Percentiles rank a stretch among this genome's conserved stretches.
These are phyloP conservation scores for Apotomis capreana DNA, from an alignment of 2,888 invertebrate genomes.

Conservation along the genomic window DNA sequence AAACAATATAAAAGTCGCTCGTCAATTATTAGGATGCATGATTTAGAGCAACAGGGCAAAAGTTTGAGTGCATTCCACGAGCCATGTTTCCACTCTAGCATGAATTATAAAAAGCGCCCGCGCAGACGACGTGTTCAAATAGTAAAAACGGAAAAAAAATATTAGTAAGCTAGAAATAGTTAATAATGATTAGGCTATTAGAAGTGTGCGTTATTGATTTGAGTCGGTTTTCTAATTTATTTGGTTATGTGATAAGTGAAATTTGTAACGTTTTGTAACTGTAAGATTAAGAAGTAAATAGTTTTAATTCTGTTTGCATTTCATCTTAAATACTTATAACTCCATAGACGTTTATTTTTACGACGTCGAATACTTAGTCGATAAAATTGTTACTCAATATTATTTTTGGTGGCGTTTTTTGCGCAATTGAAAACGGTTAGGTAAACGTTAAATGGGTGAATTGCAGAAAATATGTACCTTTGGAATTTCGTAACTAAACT, in stretches of 20 bases:
- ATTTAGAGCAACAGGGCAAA: slow-evolving; percentile 62
- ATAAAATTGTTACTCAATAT: too few species aligned
- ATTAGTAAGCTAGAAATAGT: too few species aligned
- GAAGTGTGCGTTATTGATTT: slow-evolving; percentile 39
- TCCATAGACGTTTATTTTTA: too few species aligned
- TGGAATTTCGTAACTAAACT: too few species aligned
- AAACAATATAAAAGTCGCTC: slow-evolving; percentile 58
- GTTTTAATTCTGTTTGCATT: slow-evolving; percentile 43
- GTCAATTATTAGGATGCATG: slow-evolving; percentile 58
- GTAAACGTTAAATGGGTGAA: too few species aligned
- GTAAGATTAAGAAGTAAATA: slow-evolving; percentile 53
- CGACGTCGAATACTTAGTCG: neutral
- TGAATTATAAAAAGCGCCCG: neutral
- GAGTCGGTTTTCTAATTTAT: slow-evolving; percentile 56
- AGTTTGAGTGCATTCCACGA: slow-evolving; percentile 74
- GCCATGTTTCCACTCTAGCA: slow-evolving; percentile 69
- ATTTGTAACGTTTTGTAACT: slow-evolving; percentile 68
- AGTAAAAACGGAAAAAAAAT: neutral
- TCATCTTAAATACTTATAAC: slow-evolving; percentile 34
- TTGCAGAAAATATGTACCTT: too few species aligned
- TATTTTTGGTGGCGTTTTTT: too few species aligned
- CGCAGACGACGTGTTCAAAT: neutral
- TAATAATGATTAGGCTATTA: neutral
- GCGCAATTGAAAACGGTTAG: too few species aligned
- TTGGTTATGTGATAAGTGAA: slow-evolving; percentile 68